These are phyloP conservation scores for Hylyphantes graminicola DNA, from an alignment of 1,140 invertebrate genomes.

Conservation along the genomic window DNA sequence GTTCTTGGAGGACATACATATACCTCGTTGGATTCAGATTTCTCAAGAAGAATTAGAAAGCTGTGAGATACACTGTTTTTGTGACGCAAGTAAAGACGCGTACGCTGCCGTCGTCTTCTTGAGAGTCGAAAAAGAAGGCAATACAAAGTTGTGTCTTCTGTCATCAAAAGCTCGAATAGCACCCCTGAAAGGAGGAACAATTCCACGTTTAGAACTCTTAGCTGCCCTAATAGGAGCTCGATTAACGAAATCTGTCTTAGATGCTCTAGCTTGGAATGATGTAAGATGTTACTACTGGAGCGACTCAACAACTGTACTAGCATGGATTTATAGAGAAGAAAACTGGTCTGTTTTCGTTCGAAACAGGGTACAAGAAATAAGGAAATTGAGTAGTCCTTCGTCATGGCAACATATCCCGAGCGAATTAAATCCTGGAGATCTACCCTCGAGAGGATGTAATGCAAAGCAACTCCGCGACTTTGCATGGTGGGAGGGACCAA, in stretches of 20 bases:
- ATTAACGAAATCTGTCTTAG: background rate
- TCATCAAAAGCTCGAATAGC: background rate
- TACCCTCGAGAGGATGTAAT: background rate
- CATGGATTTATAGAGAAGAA: background rate
- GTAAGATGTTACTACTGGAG: background rate
- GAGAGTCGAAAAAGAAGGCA: background rate
- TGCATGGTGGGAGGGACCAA: constrained; percentile 22
- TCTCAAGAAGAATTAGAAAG: too few species aligned
- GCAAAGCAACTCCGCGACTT: background rate
- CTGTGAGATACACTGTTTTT: constrained; percentile 14
- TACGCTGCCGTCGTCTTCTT: background rate
- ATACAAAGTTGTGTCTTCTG: background rate
- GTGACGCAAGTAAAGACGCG: constrained; percentile 2
- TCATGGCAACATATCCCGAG: background rate
- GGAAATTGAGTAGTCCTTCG: constrained; percentile 11
- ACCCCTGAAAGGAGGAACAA: background rate
- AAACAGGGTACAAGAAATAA: constrained; percentile 9
- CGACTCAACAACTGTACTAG: background rate
- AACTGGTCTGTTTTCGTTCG: background rate
- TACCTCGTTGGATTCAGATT: too few species aligned
- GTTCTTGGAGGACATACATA: background rate
- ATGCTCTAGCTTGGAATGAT: background rate
- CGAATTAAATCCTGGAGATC: background rate
- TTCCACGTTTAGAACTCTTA: background rate
- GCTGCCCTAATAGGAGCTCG: background rate